Evolutionary conservation across 37 sponge, comb jelly and placozoan species (phyloP).

Genomic region (Mnemiopsis leidyi): DNA sequence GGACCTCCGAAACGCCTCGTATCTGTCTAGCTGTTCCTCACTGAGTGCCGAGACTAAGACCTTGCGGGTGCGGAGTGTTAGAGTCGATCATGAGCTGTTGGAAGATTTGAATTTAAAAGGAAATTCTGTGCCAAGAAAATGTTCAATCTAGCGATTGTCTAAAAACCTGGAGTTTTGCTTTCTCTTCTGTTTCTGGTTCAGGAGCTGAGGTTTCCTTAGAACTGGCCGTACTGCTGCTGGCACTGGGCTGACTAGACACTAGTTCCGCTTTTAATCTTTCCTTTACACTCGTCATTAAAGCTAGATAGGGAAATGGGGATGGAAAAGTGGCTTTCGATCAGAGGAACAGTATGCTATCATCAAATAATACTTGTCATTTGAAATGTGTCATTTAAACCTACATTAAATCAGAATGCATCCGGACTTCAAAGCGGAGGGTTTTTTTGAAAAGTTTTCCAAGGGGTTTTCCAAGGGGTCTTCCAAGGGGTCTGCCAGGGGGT

Average conservation of each 20-base stretch:
- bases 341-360: no score
- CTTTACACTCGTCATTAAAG: neutral
- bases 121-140: neutral
- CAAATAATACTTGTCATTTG: no score
- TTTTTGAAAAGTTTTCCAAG: no score
- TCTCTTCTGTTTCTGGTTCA: neutral
- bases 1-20: constrained; percentile 86
- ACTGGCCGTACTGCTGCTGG: neutral
- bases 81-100: no score
- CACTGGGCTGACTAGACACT: neutral
- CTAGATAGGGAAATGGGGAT: neutral
- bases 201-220: neutral
- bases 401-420: no score
- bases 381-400: no score
- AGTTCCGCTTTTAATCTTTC: neutral
- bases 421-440: no score
- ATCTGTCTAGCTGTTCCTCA: constrained; percentile 84
- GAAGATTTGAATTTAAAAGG: no score
- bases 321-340: no score
- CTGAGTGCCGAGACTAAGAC: constrained; percentile 84
- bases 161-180: neutral
- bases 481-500: no score
- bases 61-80: no score
- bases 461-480: no score
- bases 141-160: neutral